A percentile compares a stretch with the other conserved stretches of the same genome.
Evolutionary conservation across 2,797 vertebrate genomes (phyloP).

Genomic region (Amblyopsis hoosieri): DNA sequence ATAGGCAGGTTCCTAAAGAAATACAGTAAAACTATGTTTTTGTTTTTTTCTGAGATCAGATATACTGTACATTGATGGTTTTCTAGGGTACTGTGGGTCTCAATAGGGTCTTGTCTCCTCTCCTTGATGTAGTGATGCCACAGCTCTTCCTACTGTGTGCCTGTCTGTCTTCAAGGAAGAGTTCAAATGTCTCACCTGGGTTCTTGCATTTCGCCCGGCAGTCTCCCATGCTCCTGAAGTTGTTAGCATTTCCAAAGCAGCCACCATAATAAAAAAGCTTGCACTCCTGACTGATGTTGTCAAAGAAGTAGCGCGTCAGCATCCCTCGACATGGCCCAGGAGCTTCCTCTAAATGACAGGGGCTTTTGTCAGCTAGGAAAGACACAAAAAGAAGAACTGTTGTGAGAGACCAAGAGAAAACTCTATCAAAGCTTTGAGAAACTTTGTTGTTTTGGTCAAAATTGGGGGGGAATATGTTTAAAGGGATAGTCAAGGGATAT

Average conservation of each 20-base stretch:
- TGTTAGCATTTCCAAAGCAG: conserved; percentile 92
- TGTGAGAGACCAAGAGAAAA: background rate
- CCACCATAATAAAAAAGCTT: conserved; percentile 87
- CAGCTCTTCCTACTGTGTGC: background rate
- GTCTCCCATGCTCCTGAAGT: conserved; percentile 80
- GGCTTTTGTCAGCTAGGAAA: conserved; percentile 72
- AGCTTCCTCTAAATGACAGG: conserved; percentile 83
- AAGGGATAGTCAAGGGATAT: too few species aligned
- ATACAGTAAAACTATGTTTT: too few species aligned
- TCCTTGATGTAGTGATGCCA: background rate
- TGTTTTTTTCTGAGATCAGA: too few species aligned
- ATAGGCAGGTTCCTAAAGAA: too few species aligned
- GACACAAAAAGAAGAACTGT: conserved; percentile 1
- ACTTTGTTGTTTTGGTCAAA: too few species aligned
- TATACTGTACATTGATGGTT: background rate
- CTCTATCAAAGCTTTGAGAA: background rate
- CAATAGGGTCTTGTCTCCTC: background rate
- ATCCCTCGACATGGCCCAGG: conserved; percentile 85
- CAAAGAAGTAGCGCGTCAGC: conserved; percentile 84
- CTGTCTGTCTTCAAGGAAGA: conserved; percentile 6
- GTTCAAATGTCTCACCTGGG: conserved; percentile 58
- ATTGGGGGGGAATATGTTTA: too few species aligned
- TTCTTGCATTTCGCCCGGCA: conserved; percentile 81
- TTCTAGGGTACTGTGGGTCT: background rate
- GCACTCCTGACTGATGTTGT: conserved; percentile 76